phyloP scores from a whole-genome alignment of 2,113 vertebrate species.

The Platichthys stellatus region DNA sequence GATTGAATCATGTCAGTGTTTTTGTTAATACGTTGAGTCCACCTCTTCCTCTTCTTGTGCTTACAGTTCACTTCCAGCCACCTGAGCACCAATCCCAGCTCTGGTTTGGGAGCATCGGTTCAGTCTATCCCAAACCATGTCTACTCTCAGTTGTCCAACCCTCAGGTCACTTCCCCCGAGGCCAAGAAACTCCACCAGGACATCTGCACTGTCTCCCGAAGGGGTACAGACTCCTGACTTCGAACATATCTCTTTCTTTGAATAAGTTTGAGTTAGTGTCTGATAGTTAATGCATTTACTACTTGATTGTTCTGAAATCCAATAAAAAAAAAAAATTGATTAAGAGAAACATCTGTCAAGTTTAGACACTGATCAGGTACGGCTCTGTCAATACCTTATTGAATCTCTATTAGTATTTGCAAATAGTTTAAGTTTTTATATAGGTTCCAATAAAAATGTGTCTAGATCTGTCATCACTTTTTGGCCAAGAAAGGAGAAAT shows the following conservation, averaged over 20 bases:
- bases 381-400: no score
- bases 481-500: no score
- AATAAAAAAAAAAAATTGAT: no score
- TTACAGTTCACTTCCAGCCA: constrained; percentile 71
- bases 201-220: constrained; percentile 87
- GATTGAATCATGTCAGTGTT: neutral
- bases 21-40: neutral
- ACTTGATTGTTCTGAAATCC: no score
- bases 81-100: constrained; percentile 51
- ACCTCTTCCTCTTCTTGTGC: neutral
- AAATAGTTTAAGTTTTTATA: no score
- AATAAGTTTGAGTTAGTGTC: neutral
- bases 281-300: no score
- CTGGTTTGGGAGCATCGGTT: constrained; percentile 77
- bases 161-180: constrained; percentile 84
- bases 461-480: no score
- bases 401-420: no score
- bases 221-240: constrained; percentile 74
- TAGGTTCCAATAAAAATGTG: no score
- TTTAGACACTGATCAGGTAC: no score
- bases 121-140: constrained; percentile 91
- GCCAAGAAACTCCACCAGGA: constrained; percentile 90
- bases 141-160: constrained; percentile 86
- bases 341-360: no score
- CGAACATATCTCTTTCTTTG: neutral